Evolutionary conservation across 2,797 vertebrate genomes (phyloP), one percentile per base, ranked within the genome.

Genomic region (Momotus momota): DNA sequence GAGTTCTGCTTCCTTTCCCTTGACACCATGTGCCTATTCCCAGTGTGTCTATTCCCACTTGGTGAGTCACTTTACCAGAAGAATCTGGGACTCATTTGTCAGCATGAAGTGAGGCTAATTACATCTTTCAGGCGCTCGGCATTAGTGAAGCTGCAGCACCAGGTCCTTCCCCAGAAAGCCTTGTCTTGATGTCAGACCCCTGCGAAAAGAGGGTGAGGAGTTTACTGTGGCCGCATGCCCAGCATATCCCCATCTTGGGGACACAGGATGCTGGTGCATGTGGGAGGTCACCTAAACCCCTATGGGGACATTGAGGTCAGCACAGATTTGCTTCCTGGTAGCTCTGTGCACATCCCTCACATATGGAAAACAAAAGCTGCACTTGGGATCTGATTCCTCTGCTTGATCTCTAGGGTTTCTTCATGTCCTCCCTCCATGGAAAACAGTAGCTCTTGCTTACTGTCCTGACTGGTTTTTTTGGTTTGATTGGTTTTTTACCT

Each of bases 11-110:
- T 92, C 45, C 40, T 21, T 62, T 77, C 40, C 22, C 6, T 81
- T 4, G 20, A 81, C 27, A 65, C 27, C 2, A 0, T 27, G 6
- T 43, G 12, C 22, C 20, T 52, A 0, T 52, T 91, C 52, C 52
- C 43, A 54, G 45, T 22, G 9, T 35, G 35, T 35, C 35, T 35
- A 35, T 35, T 35, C 35, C 35, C 35, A 35, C 35, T 35, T 35
- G 2, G 12, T 0, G 0, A 73, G 45, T 86, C 48, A 38, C 49
- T 88, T 94, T 75, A 62, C 77, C 40, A 70, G 35, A 41, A 60
- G 51, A 91, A 88, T 73, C 51, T 79, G n/a, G 46, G 77, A 65
- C 62, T 91, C 70, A 62, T 77, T 81, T 94, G 71, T 86, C 40
- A 70, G 46, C 65, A 26, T 61, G 52, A 93, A 93, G 81, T 43